Evolutionary conservation across 2,113 vertebrate species (phyloP), one percentile per base, ranked within the genome.

Genomic region (Sapayoa aenigma): DNA sequence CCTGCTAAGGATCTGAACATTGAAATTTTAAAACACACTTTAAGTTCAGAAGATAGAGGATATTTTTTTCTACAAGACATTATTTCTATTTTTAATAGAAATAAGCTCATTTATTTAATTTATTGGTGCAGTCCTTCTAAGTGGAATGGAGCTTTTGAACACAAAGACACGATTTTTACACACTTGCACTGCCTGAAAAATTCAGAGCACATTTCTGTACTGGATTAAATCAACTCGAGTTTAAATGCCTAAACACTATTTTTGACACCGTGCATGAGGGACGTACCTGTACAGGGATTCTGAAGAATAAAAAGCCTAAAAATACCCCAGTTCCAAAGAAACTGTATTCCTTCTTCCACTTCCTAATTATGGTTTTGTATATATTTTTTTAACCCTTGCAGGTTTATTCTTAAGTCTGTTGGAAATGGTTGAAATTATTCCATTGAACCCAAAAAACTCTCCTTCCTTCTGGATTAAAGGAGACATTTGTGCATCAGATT

Each of bases 1-100:
- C 87, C 85, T 86, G 60, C 67, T 92, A 28, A 94, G 79, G 49
- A 46, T 59, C 76, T 49, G 39, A 93, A 37, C 22, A 28, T 42
- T 52, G 90, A 71, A 86, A 86, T 95, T 86, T 88, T 67, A 83
- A 91, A 67, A 24, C 8, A 7, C 53, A 49, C 71, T 88, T 93
- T 80, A 81, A 76, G 80, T 95, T 95, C 74, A 94, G 83, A 95
- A 87, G 91, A 87, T 59, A 44, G 74, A 93, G 58, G 93, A 83
- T 94, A 78, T 95, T 95, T 97, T 94, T 96, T 93, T 91, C 88
- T 87, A 28, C 31, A 74, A 81, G 77, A 87, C 84, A 88, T 9
- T 92, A 6, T 95, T 92, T 91, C 55, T 96, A 80, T 94, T 96
- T 96, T 96, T 96, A 96, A 96, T 95, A 87, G 56, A 78, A 96